phyloP scores from a whole-genome alignment of 2,113 vertebrate species.

The Limanda limanda region DNA sequence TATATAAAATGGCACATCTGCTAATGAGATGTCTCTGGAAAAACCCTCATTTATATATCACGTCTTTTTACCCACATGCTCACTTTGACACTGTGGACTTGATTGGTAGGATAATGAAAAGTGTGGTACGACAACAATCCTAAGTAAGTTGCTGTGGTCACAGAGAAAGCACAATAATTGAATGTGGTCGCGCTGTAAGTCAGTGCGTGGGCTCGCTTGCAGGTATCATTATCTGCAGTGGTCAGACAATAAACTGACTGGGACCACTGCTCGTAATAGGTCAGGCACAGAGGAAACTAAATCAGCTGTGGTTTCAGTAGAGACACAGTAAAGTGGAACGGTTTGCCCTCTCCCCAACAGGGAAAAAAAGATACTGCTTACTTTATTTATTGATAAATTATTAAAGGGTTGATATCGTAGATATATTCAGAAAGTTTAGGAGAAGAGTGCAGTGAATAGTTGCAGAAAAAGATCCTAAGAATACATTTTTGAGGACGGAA shows the following conservation, averaged over 20 bases:
- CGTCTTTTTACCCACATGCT: neutral
- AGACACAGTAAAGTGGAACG: neutral
- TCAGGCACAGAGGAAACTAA: neutral
- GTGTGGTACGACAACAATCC: constrained; percentile 30
- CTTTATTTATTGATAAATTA: neutral
- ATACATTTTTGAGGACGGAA: constrained; percentile 13
- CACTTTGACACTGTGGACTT: constrained; percentile 18
- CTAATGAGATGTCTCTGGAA: constrained; percentile 4
- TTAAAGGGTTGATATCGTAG: too few relatives aligned
- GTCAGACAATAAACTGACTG: constrained; percentile 29
- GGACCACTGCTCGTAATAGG: neutral
- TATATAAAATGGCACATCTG: neutral
- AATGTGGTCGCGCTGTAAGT: constrained; percentile 11
- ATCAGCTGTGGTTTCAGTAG: neutral
- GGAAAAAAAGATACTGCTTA: neutral
- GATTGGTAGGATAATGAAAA: constrained; percentile 35
- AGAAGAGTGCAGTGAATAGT: neutral
- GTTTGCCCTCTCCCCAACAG: neutral
- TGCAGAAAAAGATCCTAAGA: neutral
- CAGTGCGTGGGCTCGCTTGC: constrained; percentile 17
- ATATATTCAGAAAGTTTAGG: neutral
- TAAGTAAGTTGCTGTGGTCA: constrained; percentile 19
- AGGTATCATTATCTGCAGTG: constrained; percentile 39
- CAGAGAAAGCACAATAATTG: constrained; percentile 29
- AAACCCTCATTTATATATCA: neutral